Base-by-base conservation (phyloP, 1,140 invertebrate species). In the Ips nitidus region DNA sequence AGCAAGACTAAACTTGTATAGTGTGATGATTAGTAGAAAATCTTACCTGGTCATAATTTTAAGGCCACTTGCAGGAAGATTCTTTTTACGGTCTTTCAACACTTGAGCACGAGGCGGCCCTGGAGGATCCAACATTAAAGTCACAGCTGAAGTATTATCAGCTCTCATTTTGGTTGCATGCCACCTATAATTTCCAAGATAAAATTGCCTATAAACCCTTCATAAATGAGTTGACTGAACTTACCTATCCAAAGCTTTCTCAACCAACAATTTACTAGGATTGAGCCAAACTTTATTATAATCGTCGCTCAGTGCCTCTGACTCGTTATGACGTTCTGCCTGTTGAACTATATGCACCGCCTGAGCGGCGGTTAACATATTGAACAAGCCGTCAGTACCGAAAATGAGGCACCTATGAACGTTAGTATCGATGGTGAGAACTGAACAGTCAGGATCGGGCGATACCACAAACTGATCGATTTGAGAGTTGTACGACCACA, bases 361-460 rank as follows among this genome's bases (percentile, higher is more conserved):
- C 73, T 88, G 87, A 75, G 91, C 85, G 0, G 94, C 85, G 2
- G 88, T 89, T 50, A 98, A 81, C 88, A 98, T 95, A 81, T 99
- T 98, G 93, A 95, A 98, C 6, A 98, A 82, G 2, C 97, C 97
- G 83, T 99, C 97, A 1, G 95, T 97, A 64, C 94, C 97, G 75
- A 98, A 91, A 66, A 99, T 93, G 1, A 99, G 84, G 83, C 95
- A 98, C 75, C 92, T 89, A 76, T 88, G 88, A 64, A 83, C 85
- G 22, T 85, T 86, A 1, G 93, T 90, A 82, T 98, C 91, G 66
- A 98, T 90, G 55, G 89, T 84, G 58, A 95, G 84, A 0, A 97
- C 94, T 74, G 89, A 87, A 2, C 98, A 94, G 84, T 99, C 97
- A 2, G 97, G 97, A 80, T 97, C 94, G 0, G 97, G 97, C n/a